Percentiles rank a stretch among this genome's conserved stretches.
These are phyloP conservation scores for Stomorhina lunata DNA, from an alignment of 2,888 invertebrate species.

Conservation along the genomic window DNA sequence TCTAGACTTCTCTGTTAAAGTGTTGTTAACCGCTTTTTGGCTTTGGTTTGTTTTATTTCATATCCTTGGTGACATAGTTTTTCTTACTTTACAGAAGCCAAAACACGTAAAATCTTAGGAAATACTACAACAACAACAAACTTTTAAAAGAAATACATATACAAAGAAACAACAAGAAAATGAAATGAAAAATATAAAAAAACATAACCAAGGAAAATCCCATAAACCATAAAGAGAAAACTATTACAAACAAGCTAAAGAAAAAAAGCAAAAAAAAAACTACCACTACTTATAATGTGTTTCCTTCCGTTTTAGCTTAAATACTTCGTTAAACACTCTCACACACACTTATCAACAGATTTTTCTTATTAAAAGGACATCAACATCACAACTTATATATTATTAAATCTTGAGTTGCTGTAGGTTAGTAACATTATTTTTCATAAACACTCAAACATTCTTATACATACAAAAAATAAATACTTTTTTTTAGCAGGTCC, in stretches of 20 bases:
- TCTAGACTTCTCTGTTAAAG: not conserved
- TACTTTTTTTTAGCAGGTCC: not conserved
- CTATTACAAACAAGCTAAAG: too few relatives aligned
- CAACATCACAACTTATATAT: not conserved
- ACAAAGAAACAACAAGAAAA: slow-evolving; percentile 1
- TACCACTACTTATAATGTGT: slow-evolving; percentile 30
- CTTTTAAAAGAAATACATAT: not conserved
- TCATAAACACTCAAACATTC: not conserved
- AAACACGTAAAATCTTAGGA: slow-evolving; percentile 7
- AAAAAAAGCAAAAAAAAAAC: not conserved
- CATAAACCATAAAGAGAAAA: not conserved
- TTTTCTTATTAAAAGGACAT: not conserved
- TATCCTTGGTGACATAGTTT: slow-evolving; percentile 39
- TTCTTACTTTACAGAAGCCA: slow-evolving; percentile 5
- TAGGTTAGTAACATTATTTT: slow-evolving; percentile 59
- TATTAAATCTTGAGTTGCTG: slow-evolving; percentile 41
- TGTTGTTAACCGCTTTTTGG: slow-evolving; percentile 12
- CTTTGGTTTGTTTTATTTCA: not conserved
- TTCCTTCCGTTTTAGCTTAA: slow-evolving; percentile 52
- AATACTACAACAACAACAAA: not conserved
- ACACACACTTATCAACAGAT: not conserved
- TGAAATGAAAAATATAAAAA: not conserved
- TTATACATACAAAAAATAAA: not conserved
- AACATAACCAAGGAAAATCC: not conserved
- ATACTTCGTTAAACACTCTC: slow-evolving; percentile 31